Percentiles rank a stretch among this genome's conserved stretches.
These are phyloP conservation scores for Gibbula magus DNA, from an alignment of 2,888 invertebrate species.

Conservation along the genomic window DNA sequence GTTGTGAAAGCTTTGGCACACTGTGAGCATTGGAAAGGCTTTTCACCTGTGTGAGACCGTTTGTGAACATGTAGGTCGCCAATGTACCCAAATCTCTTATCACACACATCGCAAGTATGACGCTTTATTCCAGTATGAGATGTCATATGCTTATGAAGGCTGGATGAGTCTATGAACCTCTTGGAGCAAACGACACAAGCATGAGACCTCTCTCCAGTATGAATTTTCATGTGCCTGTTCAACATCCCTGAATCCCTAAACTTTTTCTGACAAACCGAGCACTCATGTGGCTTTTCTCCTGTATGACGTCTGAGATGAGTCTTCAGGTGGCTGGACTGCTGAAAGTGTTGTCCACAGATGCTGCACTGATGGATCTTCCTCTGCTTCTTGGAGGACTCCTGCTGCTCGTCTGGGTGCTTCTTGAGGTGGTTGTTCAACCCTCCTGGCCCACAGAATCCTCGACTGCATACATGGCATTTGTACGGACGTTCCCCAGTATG, in stretches of 20 bases:
- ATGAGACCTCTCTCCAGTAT: neutral
- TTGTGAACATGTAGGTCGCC: constrained; percentile 1
- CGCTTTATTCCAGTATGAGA: constrained; percentile 17
- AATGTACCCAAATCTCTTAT: neutral
- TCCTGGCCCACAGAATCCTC: neutral
- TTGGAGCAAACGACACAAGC: neutral
- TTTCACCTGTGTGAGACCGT: constrained; percentile 4
- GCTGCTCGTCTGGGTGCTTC: neutral
- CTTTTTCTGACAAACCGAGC: neutral
- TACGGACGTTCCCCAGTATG: constrained; percentile 1
- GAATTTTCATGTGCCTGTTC: constrained; percentile 9
- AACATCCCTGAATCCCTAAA: neutral
- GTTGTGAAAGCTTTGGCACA: constrained; percentile 10
- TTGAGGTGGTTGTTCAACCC: neutral
- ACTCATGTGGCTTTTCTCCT: constrained; percentile 16
- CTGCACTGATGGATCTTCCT: neutral
- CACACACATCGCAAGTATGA: neutral
- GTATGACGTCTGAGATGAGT: neutral
- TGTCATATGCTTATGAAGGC: constrained; percentile 3
- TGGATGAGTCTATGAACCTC: neutral
- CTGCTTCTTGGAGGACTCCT: neutral
- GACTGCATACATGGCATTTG: neutral
- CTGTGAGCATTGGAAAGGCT: constrained; percentile 1
- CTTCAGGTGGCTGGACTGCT: constrained; percentile 6
- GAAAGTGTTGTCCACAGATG: neutral